Conservation (phyloP, 2,797 vertebrate genomes). For the Phoxinus dragarum region DNA sequence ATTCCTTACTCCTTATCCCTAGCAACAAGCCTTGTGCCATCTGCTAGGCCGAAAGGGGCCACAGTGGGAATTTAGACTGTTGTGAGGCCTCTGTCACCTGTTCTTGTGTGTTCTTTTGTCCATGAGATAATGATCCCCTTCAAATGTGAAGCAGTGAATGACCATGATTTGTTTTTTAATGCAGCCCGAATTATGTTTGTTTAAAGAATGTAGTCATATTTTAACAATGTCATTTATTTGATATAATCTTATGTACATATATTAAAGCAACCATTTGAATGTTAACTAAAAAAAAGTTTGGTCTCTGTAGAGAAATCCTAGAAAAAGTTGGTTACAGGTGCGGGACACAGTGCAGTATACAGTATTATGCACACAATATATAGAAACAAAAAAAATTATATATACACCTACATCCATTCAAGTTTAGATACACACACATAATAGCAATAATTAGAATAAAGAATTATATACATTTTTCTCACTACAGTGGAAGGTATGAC, state of each 20-base stretch:
- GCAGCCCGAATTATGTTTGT: conserved; percentile 32
- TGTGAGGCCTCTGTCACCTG: conserved; percentile 81
- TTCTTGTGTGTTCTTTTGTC: conserved; percentile 65
- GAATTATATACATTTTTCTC: background rate
- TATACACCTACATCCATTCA: background rate
- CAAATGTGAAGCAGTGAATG: conserved; percentile 47
- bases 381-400: background rate
- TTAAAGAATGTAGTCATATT: background rate
- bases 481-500: background rate
- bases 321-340: background rate
- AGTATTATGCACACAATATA: background rate
- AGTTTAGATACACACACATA: background rate
- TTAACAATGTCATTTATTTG: background rate
- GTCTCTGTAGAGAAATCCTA: background rate
- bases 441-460: background rate
- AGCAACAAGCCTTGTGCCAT: conserved; percentile 91
- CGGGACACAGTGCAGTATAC: background rate
- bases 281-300: background rate
- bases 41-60: conserved; percentile 86
- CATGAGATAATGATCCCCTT: conserved; percentile 58
- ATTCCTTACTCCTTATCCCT: conserved; percentile 91
- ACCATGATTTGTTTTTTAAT: background rate
- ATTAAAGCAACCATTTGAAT: background rate
- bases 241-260: background rate
- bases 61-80: conserved; percentile 74